Evolutionary conservation across 2,113 vertebrate species (phyloP).

Genomic region (Mastomys coucha): DNA sequence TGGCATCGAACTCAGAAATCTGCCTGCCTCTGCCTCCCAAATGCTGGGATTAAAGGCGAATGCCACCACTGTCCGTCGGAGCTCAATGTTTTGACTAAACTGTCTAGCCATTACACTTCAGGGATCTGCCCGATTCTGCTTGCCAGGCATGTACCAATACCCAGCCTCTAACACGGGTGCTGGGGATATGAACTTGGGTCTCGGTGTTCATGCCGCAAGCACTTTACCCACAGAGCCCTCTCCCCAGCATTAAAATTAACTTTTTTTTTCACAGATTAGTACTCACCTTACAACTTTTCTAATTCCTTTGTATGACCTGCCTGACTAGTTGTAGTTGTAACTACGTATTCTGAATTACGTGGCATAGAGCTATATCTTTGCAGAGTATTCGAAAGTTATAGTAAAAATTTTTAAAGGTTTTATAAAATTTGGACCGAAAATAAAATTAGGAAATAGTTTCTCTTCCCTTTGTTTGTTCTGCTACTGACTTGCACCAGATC

Average conservation of each 20-base stretch:
- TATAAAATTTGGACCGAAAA: slow-evolving; percentile 33
- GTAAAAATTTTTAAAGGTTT: slow-evolving; percentile 21
- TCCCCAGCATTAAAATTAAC: neutral
- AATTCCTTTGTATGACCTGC: neutral
- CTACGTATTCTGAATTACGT: slow-evolving; percentile 9
- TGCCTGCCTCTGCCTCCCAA: too few species aligned
- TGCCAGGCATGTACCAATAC: neutral
- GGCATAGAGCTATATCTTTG: neutral
- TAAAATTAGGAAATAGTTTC: slow-evolving; percentile 6
- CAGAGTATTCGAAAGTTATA: neutral
- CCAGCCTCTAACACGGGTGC: neutral
- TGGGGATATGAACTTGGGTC: neutral
- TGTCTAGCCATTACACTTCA: neutral
- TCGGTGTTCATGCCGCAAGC: neutral
- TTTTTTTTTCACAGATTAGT: neutral
- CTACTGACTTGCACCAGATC: slow-evolving; percentile 15
- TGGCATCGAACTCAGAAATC: too few species aligned
- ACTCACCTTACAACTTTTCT: slow-evolving; percentile 25
- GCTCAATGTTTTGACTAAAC: neutral
- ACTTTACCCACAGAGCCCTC: neutral
- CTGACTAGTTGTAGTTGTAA: neutral
- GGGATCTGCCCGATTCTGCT: neutral
- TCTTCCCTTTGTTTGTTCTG: slow-evolving; percentile 2
- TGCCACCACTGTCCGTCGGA: too few species aligned
- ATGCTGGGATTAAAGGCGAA: too few species aligned